Conservation (phyloP, 1,140 invertebrate species). For the Oscheius sp. region DNA sequence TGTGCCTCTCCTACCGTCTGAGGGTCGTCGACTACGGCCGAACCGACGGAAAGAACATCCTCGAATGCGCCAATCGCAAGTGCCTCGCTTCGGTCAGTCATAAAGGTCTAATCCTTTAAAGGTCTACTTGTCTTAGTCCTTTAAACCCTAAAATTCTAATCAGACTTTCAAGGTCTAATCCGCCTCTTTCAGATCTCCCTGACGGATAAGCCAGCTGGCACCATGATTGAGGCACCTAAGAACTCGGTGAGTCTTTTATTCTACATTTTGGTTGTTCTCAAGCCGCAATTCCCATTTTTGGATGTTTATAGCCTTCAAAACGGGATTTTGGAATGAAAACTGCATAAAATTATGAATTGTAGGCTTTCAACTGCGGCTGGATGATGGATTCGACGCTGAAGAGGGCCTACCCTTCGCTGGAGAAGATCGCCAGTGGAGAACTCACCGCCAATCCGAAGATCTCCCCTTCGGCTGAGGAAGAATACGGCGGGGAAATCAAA, state of each 20-base stretch:
- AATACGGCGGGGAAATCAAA: not conserved
- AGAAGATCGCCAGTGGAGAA: not conserved
- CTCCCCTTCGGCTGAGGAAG: not conserved
- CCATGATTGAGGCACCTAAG: not conserved
- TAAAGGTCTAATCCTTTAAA: not conserved
- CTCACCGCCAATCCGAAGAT: not conserved
- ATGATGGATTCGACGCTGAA: not conserved
- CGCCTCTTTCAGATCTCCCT: not conserved
- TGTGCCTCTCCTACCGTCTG: not conserved
- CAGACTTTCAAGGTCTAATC: too few species aligned
- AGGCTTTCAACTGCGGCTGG: not conserved
- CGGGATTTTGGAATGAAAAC: too few species aligned
- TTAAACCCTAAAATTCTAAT: too few species aligned
- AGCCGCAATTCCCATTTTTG: too few species aligned
- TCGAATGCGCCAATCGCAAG: not conserved
- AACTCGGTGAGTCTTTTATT: not conserved
- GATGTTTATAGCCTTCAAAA: too few species aligned
- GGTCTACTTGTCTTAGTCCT: too few species aligned
- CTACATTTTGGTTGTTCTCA: not conserved
- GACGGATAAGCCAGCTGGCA: not conserved
- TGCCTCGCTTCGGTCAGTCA: not conserved
- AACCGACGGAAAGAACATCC: not conserved
- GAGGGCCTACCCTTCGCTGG: not conserved
- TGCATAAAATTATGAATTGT: not conserved
- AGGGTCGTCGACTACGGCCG: not conserved